These are phyloP conservation scores for Habroteleia sp. DNA, from an alignment of 2,888 invertebrate genomes.

Conservation along the genomic window DNA sequence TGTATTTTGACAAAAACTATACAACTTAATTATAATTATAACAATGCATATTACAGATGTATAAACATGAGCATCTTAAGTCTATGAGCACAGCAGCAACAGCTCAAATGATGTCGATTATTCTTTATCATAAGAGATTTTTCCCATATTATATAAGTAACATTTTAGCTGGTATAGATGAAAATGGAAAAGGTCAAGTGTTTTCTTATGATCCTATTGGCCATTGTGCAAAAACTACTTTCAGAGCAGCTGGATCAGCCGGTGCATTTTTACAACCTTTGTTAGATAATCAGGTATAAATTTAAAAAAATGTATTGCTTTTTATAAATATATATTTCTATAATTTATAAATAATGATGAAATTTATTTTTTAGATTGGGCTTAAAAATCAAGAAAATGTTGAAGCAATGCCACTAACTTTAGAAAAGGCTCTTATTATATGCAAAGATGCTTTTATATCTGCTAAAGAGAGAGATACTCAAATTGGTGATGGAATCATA, in stretches of 20 bases:
- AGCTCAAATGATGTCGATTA: constrained; percentile 97
- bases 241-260: constrained; percentile 95
- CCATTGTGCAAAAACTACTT: constrained; percentile 92
- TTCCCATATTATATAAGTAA: constrained; percentile 99
- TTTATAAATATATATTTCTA: constrained; percentile 1
- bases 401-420: constrained; percentile 85
- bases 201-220: constrained; percentile 99
- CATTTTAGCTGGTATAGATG: constrained; percentile 95
- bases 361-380: constrained; percentile 85
- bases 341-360: constrained; percentile 19
- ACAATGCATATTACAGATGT: constrained; percentile 88
- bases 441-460: constrained; percentile 98
- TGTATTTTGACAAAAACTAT: no score
- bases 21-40: background rate
- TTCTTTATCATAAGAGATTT: constrained; percentile 97
- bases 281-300: constrained; percentile 93
- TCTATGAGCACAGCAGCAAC: constrained; percentile 95
- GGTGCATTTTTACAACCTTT: constrained; percentile 95
- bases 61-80: constrained; percentile 96
- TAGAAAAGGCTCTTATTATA: constrained; percentile 91
- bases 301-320: constrained; percentile 7
- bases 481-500: constrained; percentile 95
- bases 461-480: constrained; percentile 98
- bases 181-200: constrained; percentile 92
- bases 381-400: constrained; percentile 89